Percentiles rank a stretch among this genome's conserved stretches.
These are phyloP conservation scores for Lacerta bilineata DNA, from an alignment of 2,797 vertebrate genomes.

Conservation along the genomic window DNA sequence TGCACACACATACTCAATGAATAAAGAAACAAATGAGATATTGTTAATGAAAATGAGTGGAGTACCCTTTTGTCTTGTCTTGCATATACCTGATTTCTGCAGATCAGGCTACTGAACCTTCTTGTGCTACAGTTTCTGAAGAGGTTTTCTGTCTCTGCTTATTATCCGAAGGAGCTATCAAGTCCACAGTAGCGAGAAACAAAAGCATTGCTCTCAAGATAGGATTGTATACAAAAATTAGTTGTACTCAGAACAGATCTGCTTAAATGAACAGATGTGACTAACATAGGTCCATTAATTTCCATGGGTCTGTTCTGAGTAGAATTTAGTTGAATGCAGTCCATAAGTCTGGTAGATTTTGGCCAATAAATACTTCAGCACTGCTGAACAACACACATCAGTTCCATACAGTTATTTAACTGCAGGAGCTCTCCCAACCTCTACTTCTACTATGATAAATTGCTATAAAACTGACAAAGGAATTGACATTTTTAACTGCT, in stretches of 20 bases:
- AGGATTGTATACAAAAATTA: too few relatives aligned
- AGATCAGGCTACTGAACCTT: background rate
- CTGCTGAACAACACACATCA: conserved; percentile 28
- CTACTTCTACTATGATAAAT: conserved; percentile 32
- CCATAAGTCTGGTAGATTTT: background rate
- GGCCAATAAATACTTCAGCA: conserved; percentile 45
- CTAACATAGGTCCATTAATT: too few relatives aligned
- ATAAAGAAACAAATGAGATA: background rate
- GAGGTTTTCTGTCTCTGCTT: background rate
- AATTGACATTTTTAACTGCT: conserved; percentile 46
- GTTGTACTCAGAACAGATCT: too few relatives aligned
- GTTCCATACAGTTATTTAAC: conserved; percentile 13
- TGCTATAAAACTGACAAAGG: conserved; percentile 42
- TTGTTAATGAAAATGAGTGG: background rate
- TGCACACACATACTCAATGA: background rate
- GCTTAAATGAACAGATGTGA: too few relatives aligned
- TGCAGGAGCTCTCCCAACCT: background rate
- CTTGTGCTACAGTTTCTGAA: background rate
- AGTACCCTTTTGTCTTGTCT: background rate
- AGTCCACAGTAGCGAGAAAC: conserved; percentile 11
- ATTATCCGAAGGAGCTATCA: conserved; percentile 34
- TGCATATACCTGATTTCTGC: background rate
- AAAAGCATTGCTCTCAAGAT: conserved; percentile 30
- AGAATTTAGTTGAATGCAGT: too few relatives aligned
- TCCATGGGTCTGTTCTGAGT: too few relatives aligned